Evolutionary conservation across 2,888 invertebrate species (phyloP), one percentile per base, ranked within the genome.

Genomic region (Drosophila quinaria): DNA sequence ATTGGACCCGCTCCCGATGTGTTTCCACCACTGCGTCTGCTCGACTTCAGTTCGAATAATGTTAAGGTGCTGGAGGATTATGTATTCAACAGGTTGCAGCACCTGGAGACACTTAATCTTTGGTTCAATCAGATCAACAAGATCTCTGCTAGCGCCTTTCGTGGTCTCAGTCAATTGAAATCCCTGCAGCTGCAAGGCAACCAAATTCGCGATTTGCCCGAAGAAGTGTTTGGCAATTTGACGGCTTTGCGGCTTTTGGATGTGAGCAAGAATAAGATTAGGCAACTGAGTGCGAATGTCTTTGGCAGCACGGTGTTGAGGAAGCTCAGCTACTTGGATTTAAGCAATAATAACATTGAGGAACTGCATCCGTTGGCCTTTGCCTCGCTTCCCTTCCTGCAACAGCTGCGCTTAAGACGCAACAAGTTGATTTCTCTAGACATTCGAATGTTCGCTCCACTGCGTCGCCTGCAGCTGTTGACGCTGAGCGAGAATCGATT

Each of bases 1-100:
- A 11, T 63, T 6, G 90, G 90, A 0, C 69, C 90, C 1, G 66
- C 62, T 3, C 54, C 55, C 2, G 49, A 63, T 9, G 64, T 37
- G 5, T 31, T 13, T 1, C 72, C 83, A 0, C 62, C 68, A 33
- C 60, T 92, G 3, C 52, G 67, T 3, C 47, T 81, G 15, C 77
- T 92, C 9, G 91, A 92, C 64, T 80, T 91, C 9, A 91, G 86
- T 33, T 81, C 83, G 0, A 92, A 92, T 44, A 78, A 91, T 70
- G 81, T 92, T 0, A 67, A 67, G 6, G 39, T 56, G 3, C 66
- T 92, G 15, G 62, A 66, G 0, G 70, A 73, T 3, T 60, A 66
- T 3, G 79, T 86, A 0, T 92, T 92, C 50, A 61, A 69, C 39
- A 60, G 86, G 9, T 63, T 92, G 9, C 35, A 35, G 0, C 72